Evolutionary conservation across 2,113 vertebrate species (phyloP).

Genomic region (Centrocercus urophasianus): DNA sequence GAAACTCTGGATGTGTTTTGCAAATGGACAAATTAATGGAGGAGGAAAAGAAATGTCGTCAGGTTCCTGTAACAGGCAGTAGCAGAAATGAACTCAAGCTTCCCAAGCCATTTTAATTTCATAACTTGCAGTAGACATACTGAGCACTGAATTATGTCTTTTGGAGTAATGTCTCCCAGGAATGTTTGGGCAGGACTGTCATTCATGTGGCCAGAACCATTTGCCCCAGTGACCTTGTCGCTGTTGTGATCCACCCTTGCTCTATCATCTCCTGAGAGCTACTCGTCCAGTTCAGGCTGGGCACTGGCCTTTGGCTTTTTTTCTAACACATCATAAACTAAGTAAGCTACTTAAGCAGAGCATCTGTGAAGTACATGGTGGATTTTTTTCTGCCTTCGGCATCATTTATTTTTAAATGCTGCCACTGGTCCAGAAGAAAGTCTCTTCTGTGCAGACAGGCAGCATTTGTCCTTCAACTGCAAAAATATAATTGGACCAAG

Average conservation of each 20-base stretch:
- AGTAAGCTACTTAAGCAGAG: background rate
- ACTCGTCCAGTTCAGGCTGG: background rate
- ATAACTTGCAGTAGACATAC: background rate
- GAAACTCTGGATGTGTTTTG: background rate
- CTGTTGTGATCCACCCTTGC: background rate
- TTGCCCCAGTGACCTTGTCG: accelerated
- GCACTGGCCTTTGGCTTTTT: background rate
- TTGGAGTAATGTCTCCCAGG: background rate
- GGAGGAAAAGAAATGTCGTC: background rate
- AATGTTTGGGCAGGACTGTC: background rate
- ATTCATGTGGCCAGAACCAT: background rate
- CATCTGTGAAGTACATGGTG: background rate
- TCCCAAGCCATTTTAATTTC: background rate
- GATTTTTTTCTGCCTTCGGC: background rate
- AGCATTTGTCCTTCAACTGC: background rate
- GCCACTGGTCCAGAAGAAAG: background rate
- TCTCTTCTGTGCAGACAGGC: background rate
- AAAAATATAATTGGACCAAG: background rate
- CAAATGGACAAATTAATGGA: background rate
- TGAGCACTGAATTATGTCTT: background rate
- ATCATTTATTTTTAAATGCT: background rate
- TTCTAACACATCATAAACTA: background rate
- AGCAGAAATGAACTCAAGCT: background rate
- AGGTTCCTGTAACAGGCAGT: background rate
- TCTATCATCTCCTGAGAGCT: background rate